Percentiles rank a stretch among this genome's conserved stretches.
Conservation (phyloP, 2,888 invertebrate species). For the Thyatira batis region DNA sequence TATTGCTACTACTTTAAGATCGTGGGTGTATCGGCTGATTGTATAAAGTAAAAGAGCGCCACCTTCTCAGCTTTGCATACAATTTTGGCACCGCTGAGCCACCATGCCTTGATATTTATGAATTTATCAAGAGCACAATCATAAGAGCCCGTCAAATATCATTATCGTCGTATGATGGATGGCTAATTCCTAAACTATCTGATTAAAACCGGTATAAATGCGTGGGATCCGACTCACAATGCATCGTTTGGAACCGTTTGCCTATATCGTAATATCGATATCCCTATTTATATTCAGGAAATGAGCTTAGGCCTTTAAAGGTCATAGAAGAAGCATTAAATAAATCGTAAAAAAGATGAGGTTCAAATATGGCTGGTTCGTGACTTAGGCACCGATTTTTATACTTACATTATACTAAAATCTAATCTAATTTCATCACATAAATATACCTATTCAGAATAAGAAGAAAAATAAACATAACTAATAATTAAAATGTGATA, state of each 20-base stretch:
- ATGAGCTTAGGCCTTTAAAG: slow-evolving; percentile 36
- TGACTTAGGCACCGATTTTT: too few species aligned
- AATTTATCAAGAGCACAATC: slow-evolving; percentile 64
- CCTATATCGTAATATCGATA: slow-evolving; percentile 35
- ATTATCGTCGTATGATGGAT: slow-evolving; percentile 79
- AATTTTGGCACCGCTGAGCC: slow-evolving; percentile 15
- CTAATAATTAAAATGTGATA: not conserved
- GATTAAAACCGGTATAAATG: slow-evolving; percentile 69
- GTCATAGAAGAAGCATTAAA: slow-evolving; percentile 29
- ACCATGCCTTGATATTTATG: slow-evolving; percentile 39
- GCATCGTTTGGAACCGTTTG: slow-evolving; percentile 62
- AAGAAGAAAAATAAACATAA: too few species aligned
- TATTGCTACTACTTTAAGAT: not conserved
- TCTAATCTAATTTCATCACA: too few species aligned
- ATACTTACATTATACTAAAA: too few species aligned
- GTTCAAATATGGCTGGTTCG: not conserved
- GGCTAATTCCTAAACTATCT: slow-evolving; percentile 70
- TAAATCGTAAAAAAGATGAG: not conserved
- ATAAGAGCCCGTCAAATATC: slow-evolving; percentile 73
- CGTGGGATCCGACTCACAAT: slow-evolving; percentile 76
- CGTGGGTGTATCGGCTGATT: not conserved
- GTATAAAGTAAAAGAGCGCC: not conserved
- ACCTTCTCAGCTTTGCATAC: slow-evolving; percentile 12
- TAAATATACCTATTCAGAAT: too few species aligned
- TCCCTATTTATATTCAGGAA: slow-evolving; percentile 23